phyloP scores from a whole-genome alignment of 2,888 invertebrate species.

The Papilio protenor region DNA sequence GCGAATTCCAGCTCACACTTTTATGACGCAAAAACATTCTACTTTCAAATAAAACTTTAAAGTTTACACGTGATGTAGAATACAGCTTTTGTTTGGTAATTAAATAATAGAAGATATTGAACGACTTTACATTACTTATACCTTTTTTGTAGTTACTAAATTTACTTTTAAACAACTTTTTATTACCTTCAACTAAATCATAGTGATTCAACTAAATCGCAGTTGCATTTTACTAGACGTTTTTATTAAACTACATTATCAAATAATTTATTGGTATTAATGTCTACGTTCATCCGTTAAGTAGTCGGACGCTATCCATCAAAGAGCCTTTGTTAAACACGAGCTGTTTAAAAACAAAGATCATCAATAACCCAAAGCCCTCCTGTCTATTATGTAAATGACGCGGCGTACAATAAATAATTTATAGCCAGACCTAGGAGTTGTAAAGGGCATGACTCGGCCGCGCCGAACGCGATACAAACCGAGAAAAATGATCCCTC shows the following conservation, averaged over 20 bases:
- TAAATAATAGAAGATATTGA: not conserved
- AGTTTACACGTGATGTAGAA: not conserved
- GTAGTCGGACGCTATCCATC: constrained; percentile 28
- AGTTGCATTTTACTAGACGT: no score
- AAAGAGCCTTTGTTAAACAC: constrained; percentile 38
- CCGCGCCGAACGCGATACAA: constrained; percentile 13
- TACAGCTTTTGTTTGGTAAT: not conserved
- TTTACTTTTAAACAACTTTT: not conserved
- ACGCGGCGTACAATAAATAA: constrained; percentile 51
- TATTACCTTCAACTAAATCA: no score
- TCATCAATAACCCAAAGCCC: constrained; percentile 49
- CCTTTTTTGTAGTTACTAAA: not conserved
- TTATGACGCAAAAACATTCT: constrained; percentile 22
- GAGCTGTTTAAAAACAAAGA: constrained; percentile 45
- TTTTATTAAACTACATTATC: not conserved
- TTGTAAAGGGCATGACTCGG: constrained; percentile 38
- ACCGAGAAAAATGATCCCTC: constrained; percentile 33
- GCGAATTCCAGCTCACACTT: constrained; percentile 28
- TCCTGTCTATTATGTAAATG: constrained; percentile 53
- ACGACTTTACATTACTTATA: not conserved
- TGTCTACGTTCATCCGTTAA: not conserved
- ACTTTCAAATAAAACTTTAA: constrained; percentile 24
- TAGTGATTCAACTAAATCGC: no score
- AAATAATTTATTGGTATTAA: constrained; percentile 8
- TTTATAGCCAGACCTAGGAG: constrained; percentile 47